Base-by-base conservation (phyloP, 2,113 vertebrate genomes). In the Rissa tridactyla region DNA sequence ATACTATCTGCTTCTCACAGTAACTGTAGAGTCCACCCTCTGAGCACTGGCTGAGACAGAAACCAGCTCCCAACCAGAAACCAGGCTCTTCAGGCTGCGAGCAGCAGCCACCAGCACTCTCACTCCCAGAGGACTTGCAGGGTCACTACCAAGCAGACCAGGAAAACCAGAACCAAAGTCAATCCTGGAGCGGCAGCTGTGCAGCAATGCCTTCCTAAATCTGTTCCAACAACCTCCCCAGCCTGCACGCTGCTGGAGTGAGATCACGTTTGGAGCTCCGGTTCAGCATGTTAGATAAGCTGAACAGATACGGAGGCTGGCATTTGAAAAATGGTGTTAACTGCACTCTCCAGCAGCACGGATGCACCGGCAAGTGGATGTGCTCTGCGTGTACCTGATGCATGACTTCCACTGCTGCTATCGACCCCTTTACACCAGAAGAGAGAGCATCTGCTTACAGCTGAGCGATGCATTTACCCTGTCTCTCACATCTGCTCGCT, bases 401-500 rank as follows among this genome's bases (percentile, higher is more conserved):
- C 3, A 18, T 3, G 34, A 47, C 54, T 47, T 40, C 4, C 46
- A 34, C 52, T 12, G 42, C 2, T 13, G 27, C n/a, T 21, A 60
- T 10, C 1, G 3, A 46, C 9, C 7, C 36, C 38, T 58, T 15
- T 3, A 66, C 42, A 44, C 4, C 30, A 57, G 81, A 11, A 19
- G 25, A 36, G 71, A 22, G 40, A 71, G 36, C n/a, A 64, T 16
- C 66, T 46, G 49, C 57, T 71, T 49, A 13, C 30, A 15, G 61
- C 44, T 9, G 27, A 44, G 30, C 1, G 0, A 49, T 8, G 40
- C 2, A 1, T 42, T 40, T 55, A 40, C 52, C 36, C 51, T 2
- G 18, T 9, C 10, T 11, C 49, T 57, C 64, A 40, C 38, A 26
- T 55, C 55, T n/a, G 32, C 32, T 58, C 51, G 1, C 36, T 70